Base-by-base conservation (phyloP, 2,113 vertebrate genomes). In the Corapipo altera region DNA sequence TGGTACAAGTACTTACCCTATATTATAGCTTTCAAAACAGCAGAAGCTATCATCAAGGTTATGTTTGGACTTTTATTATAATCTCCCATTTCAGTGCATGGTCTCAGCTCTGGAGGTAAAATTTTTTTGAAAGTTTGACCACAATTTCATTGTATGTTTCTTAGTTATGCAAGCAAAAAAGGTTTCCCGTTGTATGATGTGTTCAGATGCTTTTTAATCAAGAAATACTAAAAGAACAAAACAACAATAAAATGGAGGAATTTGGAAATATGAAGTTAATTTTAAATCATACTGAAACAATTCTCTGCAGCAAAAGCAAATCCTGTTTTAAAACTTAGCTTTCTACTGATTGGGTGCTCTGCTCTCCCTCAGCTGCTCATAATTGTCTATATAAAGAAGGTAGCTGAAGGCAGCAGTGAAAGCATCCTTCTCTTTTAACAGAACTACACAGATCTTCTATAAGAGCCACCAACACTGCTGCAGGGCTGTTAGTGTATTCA, bases 21-120 rank as follows among this genome's bases (percentile, higher is more conserved):
- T 89, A 97, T 93, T 96, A 95, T 69, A 96, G 92, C 61, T 94
- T 96, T 95, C 87, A 93, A 93, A 95, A 59, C 82, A 94, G 37
- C 69, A 90, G 87, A 95, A 71, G 82, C 75, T 94, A 84, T 90
- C 67, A 96, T 97, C 94, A 92, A 88, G 85, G 82, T 94, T 96
- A 95, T 88, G 92, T 88, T 85, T 96, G 96, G 85, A 96, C 61
- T 94, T 93, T 22, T 91, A 96, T 96, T 97, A 94, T 94, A 90
- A 88, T 93, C 95, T 97, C 92, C 46, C 66, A 48, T 94, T 97
- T 94, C 96, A 94, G 65, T 94, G 37, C 52, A 5, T 87, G 83
- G 91, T 88, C 85, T 91, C 75, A 91, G 79, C 85, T 88, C 55
- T 39, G 35, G 79, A 94, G 88, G 88, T 96, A 88, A 86, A 88